A percentile compares a stretch with the other conserved stretches of the same genome.
Evolutionary conservation across 2,797 vertebrate genomes (phyloP).

Genomic region (Podarcis siculus): DNA sequence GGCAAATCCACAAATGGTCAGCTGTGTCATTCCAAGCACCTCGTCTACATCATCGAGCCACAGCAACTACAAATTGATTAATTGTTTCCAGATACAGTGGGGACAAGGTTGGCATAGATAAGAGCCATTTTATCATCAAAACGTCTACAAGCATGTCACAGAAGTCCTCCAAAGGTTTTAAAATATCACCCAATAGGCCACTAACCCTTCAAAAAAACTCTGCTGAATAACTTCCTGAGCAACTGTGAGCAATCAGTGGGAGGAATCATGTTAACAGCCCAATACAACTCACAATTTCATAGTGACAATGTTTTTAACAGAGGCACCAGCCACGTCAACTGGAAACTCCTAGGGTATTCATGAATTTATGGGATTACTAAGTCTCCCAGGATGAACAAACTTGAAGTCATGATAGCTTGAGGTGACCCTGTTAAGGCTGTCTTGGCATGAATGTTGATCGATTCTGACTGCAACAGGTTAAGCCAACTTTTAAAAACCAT

Average conservation of each 20-base stretch:
- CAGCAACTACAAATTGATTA: too few relatives aligned
- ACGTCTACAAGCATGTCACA: too few relatives aligned
- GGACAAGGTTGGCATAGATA: too few relatives aligned
- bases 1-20: too few relatives aligned
- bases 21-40: too few relatives aligned
- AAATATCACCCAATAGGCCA: too few relatives aligned
- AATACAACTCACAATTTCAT: background rate
- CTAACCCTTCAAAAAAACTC: too few relatives aligned
- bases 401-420: background rate
- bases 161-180: too few relatives aligned
- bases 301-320: background rate
- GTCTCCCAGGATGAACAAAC: background rate
- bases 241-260: too few relatives aligned
- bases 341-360: background rate
- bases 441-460: background rate
- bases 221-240: too few relatives aligned
- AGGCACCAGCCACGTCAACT: background rate
- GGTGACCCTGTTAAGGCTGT: background rate
- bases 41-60: background rate
- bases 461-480: background rate
- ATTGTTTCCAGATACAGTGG: too few relatives aligned
- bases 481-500: background rate
- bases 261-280: background rate
- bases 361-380: background rate
- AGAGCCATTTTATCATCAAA: too few relatives aligned